Base-by-base conservation (phyloP, 2,888 invertebrate genomes). In the Cylindroiulus punctatus region DNA sequence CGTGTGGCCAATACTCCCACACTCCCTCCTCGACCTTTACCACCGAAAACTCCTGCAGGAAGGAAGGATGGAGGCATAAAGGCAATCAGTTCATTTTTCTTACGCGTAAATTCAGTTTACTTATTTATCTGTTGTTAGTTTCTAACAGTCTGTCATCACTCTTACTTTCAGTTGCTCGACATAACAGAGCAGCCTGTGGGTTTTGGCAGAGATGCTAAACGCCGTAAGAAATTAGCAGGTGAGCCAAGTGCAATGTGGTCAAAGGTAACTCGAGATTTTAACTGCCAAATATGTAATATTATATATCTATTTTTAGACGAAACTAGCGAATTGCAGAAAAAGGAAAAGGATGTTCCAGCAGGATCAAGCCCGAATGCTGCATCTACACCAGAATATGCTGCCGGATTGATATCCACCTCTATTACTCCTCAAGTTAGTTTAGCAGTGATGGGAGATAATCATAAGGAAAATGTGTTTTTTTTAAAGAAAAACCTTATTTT, bases 31-130 rank as follows among this genome's bases (percentile, higher is more conserved):
- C 85, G 89, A 19, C 87, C 88, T 19, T 93, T 94, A 17, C 93
- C 93, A 87, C 92, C 93, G 82, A 92, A 95, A 87, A 93, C 93
- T 44, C 94, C 93, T 47, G 94, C 93, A 86, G 94, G 93, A 86
- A 94, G 93, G 89, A 97, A 94, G 92, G 98, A 96, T 90, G 95
- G 97, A 86, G 98, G 98, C 87, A 97, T 98, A 89, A 98, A 98
- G 90, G 91, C 91, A 87, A 86, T n/a, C 30, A 81, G 19, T 81
- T 30, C 19, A 81, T 30, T 12, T n/a, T 22, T 76, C 30, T 81
- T 14, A 3, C 22, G n/a, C 19, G 19, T 57, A 0, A n/a, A 1
- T 57, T 19, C 19, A 17, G n/a, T 57, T n/a, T 57, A n/a, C n/a
- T n/a, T 57, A n/a, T 57, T 57, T 57, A n/a, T 57, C 22, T 2